These are phyloP conservation scores for Stomatorhinus walkeri DNA, from an alignment of 2,797 vertebrate genomes.

Conservation along the genomic window DNA sequence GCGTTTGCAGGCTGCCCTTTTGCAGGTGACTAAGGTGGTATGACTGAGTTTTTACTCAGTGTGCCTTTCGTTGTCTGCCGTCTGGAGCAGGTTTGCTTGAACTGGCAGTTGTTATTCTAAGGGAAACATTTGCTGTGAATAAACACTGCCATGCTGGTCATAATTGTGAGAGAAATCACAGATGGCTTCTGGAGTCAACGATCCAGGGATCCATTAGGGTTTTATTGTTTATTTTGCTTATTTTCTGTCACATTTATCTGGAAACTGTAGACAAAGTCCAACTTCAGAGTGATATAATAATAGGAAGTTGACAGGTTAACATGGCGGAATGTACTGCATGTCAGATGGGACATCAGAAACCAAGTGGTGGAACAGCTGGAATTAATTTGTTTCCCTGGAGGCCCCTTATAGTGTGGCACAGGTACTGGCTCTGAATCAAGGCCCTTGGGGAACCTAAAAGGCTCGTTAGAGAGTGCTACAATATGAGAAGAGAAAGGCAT, in stretches of 20 bases:
- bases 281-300: not conserved
- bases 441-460: not conserved
- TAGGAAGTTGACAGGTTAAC: not conserved
- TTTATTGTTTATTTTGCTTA: conserved; percentile 20
- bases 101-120: not conserved
- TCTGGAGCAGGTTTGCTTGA: not conserved
- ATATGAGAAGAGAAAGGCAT: not conserved
- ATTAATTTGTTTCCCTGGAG: conserved; percentile 4
- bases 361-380: not conserved
- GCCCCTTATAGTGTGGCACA: not conserved
- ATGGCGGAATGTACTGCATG: not conserved
- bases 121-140: not conserved
- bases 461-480: not conserved
- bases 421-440: conserved; percentile 1
- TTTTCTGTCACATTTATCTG: not conserved
- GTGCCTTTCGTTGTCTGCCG: not conserved
- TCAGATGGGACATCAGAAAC: not conserved
- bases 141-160: conserved; percentile 26
- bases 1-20: conserved; percentile 66
- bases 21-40: conserved; percentile 64
- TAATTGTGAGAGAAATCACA: conserved; percentile 39
- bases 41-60: not conserved
- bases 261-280: not conserved
- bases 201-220: conserved; percentile 12
- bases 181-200: conserved; percentile 37